phyloP scores from a whole-genome alignment of 1,140 invertebrate species.

The Cherax quadricarinatus region DNA sequence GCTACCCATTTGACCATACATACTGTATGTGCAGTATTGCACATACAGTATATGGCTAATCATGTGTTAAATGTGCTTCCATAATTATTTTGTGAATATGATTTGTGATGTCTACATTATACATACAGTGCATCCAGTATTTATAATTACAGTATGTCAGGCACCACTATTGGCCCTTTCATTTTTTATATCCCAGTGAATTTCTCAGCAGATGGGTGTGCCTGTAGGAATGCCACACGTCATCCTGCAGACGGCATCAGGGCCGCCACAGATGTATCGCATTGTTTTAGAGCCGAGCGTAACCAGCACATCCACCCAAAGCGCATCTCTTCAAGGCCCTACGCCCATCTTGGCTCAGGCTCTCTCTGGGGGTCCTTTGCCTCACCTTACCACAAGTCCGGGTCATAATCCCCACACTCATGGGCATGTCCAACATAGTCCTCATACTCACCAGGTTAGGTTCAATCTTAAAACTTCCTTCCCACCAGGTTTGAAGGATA shows the following conservation, averaged over 20 bases:
- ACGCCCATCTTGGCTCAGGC: constrained; percentile 57
- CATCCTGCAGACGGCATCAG: constrained; percentile 58
- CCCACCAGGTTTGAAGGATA: too few species aligned
- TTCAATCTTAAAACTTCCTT: too few species aligned
- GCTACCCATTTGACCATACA: too few species aligned
- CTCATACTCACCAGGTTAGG: neutral
- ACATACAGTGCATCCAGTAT: too few species aligned
- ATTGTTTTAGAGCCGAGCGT: constrained; percentile 68
- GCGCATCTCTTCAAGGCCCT: constrained; percentile 14
- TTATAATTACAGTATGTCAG: too few species aligned
- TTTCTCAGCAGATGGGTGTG: constrained; percentile 55
- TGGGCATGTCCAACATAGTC: neutral
- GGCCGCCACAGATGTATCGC: constrained; percentile 65
- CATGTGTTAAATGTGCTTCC: too few species aligned
- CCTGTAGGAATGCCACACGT: constrained; percentile 70
- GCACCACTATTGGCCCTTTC: too few species aligned
- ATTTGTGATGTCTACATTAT: too few species aligned
- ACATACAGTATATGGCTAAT: too few species aligned
- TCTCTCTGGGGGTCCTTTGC: constrained; percentile 32
- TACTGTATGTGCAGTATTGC: too few species aligned
- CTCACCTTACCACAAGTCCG: constrained; percentile 18
- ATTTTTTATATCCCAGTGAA: neutral
- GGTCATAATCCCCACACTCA: neutral
- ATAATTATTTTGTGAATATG: too few species aligned
- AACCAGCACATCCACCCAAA: constrained; percentile 11